These are phyloP conservation scores for Turritopsis dohrnii DNA, from an alignment of 30 jellyfish, hydroid and myxozoan genomes.

Conservation along the genomic window DNA sequence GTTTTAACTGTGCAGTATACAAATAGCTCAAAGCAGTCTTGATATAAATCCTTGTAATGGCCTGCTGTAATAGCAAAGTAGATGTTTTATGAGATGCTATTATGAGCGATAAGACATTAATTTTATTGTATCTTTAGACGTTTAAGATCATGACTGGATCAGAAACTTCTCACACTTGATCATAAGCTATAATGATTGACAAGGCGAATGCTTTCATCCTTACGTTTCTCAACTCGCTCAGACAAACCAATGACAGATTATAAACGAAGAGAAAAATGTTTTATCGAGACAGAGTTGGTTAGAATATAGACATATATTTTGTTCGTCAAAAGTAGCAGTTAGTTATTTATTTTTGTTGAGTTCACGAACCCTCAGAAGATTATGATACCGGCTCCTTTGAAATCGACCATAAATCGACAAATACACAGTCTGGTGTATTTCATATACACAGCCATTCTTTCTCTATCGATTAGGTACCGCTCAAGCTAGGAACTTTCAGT, in stretches of 20 bases:
- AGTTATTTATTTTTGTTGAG: not conserved
- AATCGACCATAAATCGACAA: not conserved
- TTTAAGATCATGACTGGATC: not conserved
- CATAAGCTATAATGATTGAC: not conserved
- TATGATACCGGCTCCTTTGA: not conserved
- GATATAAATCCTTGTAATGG: not conserved
- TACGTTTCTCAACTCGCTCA: not conserved
- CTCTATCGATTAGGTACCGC: too few species aligned
- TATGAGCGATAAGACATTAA: not conserved
- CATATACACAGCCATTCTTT: too few species aligned
- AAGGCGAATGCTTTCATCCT: not conserved
- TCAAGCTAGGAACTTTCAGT: too few species aligned
- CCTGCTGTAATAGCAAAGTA: not conserved
- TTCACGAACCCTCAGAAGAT: not conserved
- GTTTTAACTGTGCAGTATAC: not conserved
- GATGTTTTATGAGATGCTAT: not conserved
- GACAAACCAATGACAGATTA: not conserved
- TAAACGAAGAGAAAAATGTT: not conserved
- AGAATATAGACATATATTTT: not conserved
- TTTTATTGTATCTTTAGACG: not conserved
- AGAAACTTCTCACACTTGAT: not conserved
- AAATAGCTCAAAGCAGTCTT: not conserved
- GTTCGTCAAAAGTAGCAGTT: not conserved
- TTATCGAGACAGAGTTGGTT: not conserved
- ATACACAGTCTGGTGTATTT: not conserved